Conservation (phyloP, 2,888 invertebrate species). For the Trichacis sp. region DNA sequence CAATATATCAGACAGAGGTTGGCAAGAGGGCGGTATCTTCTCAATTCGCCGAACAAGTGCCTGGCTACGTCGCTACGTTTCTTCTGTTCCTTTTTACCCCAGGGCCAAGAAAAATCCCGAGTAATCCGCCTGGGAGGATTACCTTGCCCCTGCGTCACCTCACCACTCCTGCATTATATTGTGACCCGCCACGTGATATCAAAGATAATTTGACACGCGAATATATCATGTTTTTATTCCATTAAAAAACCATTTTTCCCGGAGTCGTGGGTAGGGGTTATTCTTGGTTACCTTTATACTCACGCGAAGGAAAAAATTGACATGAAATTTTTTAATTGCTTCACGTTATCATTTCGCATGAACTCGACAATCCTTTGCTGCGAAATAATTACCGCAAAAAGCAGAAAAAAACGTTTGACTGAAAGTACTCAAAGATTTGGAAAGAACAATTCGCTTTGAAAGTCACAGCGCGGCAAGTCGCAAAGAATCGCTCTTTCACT, state of each 20-base stretch:
- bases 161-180: conserved; percentile 51
- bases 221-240: not conserved
- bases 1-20: conserved; percentile 57
- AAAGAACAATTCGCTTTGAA: conserved; percentile 36
- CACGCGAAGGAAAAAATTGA: too few relatives aligned
- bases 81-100: conserved; percentile 50
- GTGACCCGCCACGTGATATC: conserved; percentile 45
- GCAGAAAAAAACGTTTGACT: too few relatives aligned
- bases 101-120: conserved; percentile 60
- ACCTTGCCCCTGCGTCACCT: conserved; percentile 54
- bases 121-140: conserved; percentile 64
- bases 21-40: conserved; percentile 50
- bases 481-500: conserved; percentile 44
- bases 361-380: too few relatives aligned
- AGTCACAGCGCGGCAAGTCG: conserved; percentile 41
- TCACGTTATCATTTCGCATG: too few relatives aligned
- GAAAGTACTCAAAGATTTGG: too few relatives aligned
- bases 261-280: too few relatives aligned
- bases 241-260: too few relatives aligned
- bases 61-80: conserved; percentile 48
- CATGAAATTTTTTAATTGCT: too few relatives aligned
- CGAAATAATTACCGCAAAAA: too few relatives aligned
- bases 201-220: conserved; percentile 32
- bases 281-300: too few relatives aligned
- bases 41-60: conserved; percentile 50